A percentile compares a stretch with the other conserved stretches of the same genome.
Evolutionary conservation across 2,113 vertebrate genomes (phyloP).

Genomic region (Bos indicus): DNA sequence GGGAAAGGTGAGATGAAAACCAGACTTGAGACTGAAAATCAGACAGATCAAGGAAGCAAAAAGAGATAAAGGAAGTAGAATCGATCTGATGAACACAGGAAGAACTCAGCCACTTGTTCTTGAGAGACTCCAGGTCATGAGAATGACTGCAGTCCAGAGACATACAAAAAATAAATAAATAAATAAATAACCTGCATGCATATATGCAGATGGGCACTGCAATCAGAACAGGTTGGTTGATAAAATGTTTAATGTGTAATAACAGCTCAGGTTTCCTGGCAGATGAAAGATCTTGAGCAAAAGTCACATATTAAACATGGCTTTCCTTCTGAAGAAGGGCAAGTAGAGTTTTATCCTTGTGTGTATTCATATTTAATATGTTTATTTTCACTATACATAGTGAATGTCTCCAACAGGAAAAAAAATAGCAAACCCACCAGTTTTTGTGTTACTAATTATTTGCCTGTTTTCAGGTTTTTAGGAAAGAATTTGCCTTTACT

Average conservation of each 20-base stretch:
- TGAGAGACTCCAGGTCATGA: not conserved
- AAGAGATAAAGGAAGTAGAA: not conserved
- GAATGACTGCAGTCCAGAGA: not conserved
- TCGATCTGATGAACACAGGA: not conserved
- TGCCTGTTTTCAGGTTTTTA: not conserved
- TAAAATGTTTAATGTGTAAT: not conserved
- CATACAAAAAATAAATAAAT: not conserved
- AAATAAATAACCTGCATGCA: not conserved
- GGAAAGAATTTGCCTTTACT: not conserved
- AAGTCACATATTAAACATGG: not conserved
- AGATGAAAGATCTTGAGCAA: not conserved
- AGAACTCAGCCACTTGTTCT: not conserved
- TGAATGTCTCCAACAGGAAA: not conserved
- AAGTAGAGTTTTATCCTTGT: not conserved
- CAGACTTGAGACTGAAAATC: not conserved
- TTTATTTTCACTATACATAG: not conserved
- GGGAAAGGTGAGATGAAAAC: not conserved
- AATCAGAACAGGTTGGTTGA: not conserved
- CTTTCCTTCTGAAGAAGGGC: not conserved
- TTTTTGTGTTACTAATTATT: not conserved
- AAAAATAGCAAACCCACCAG: not conserved
- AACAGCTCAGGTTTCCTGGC: not conserved
- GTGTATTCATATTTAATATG: not conserved
- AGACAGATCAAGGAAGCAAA: not conserved
- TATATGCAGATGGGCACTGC: not conserved